Conservation (phyloP, 2,888 invertebrate species). For the Drosophila subquinaria region DNA sequence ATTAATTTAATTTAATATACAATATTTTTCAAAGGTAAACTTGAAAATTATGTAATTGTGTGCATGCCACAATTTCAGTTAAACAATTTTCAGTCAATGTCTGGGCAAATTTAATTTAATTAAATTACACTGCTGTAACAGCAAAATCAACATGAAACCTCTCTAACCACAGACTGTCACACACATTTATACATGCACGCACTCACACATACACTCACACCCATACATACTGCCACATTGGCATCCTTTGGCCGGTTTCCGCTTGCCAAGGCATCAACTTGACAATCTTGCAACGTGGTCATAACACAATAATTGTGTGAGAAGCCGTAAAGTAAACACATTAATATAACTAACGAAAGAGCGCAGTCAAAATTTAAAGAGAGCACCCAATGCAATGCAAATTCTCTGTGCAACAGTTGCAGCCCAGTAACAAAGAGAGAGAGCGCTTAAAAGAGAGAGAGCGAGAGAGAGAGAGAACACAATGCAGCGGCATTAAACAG, state of each 20-base stretch:
- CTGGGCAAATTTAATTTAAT: constrained; percentile 47
- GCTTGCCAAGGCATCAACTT: constrained; percentile 16
- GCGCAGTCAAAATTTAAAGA: constrained; percentile 2
- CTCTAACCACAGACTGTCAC: constrained; percentile 14
- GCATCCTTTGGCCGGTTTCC: constrained; percentile 42
- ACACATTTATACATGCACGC: not conserved
- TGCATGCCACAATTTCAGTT: constrained; percentile 21
- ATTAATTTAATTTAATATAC: no score
- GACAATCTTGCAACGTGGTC: constrained; percentile 52
- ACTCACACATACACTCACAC: not conserved
- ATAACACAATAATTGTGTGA: constrained; percentile 66
- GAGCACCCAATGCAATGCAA: constrained; percentile 31
- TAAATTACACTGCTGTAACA: constrained; percentile 38
- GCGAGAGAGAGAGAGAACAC: constrained; percentile 4
- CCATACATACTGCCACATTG: constrained; percentile 11
- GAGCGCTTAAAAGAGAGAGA: not conserved
- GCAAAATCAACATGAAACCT: constrained; percentile 51
- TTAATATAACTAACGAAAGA: constrained; percentile 39
- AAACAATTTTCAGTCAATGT: constrained; percentile 19
- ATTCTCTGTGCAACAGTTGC: constrained; percentile 47
- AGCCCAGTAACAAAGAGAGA: constrained; percentile 13
- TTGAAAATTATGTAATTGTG: constrained; percentile 9
- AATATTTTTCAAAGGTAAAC: constrained; percentile 3
- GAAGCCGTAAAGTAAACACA: constrained; percentile 50
- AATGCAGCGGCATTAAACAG: constrained; percentile 42